Conservation (phyloP, 2,888 invertebrate genomes). For the Andricus quercusramuli region DNA sequence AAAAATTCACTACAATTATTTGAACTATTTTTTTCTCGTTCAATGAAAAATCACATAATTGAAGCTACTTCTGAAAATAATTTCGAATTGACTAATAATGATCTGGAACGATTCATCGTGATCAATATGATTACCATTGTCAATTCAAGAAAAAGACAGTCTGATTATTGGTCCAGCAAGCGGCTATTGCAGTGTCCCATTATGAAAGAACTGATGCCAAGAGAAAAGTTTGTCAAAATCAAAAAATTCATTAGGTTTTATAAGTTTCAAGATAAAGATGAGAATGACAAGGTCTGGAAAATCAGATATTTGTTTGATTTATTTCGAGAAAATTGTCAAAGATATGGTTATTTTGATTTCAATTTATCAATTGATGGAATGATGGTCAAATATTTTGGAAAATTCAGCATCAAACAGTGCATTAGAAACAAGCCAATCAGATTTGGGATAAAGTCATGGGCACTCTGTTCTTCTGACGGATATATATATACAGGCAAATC, state of each 20-base stretch:
- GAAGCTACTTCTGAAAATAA: slow-evolving; percentile 45
- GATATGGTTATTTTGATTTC: slow-evolving; percentile 42
- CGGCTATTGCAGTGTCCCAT: slow-evolving; percentile 36
- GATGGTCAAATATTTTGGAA: slow-evolving; percentile 49
- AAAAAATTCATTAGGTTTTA: slow-evolving; percentile 45
- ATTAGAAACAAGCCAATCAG: slow-evolving; percentile 44
- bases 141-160: slow-evolving; percentile 32
- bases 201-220: slow-evolving; percentile 44
- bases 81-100: slow-evolving; percentile 42
- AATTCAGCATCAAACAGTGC: slow-evolving; percentile 42
- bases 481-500: slow-evolving; percentile 42
- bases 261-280: slow-evolving; percentile 42
- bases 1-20: slow-evolving; percentile 46
- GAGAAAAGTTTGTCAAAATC: slow-evolving; percentile 44
- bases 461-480: slow-evolving; percentile 40
- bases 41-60: slow-evolving; percentile 48
- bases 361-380: slow-evolving; percentile 48
- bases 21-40: slow-evolving; percentile 42
- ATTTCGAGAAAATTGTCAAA: slow-evolving; percentile 45
- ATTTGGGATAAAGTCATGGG: slow-evolving; percentile 45
- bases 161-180: slow-evolving; percentile 43
- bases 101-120: too few relatives aligned
- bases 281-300: slow-evolving; percentile 47
- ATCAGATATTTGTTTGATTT: slow-evolving; percentile 44
- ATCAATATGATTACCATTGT: too few relatives aligned